Evolutionary conservation across 2,888 invertebrate genomes (phyloP).

Genomic region (Lithodes maja): DNA sequence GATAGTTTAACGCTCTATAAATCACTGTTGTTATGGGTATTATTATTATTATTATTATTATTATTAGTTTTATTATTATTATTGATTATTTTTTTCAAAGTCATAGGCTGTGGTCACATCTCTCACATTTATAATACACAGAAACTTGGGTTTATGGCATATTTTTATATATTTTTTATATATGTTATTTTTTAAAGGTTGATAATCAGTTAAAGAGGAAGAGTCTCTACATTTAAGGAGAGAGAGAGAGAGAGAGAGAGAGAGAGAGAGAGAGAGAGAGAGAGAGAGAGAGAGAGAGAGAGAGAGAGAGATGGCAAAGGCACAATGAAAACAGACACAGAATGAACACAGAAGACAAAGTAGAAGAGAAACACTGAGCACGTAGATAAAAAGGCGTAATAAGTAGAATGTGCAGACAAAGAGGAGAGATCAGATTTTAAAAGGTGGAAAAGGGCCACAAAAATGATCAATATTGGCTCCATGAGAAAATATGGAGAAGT

Average conservation of each 20-base stretch:
- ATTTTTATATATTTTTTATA: neutral
- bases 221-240: neutral
- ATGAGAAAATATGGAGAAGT: too few relatives aligned
- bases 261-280: neutral
- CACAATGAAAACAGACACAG: neutral
- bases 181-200: neutral
- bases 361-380: neutral
- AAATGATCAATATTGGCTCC: too few relatives aligned
- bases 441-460: too few relatives aligned
- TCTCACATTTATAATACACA: constrained; percentile 1
- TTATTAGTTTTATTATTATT: neutral
- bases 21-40: too few relatives aligned
- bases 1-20: too few relatives aligned
- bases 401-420: neutral
- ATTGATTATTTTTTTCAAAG: neutral
- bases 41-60: neutral
- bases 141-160: neutral
- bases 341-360: neutral
- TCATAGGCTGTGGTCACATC: neutral
- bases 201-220: neutral
- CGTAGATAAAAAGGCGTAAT: neutral
- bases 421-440: neutral
- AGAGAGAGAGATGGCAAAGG: neutral
- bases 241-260: neutral
- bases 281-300: neutral